Percentiles rank a stretch among this genome's conserved stretches.
phyloP scores from a whole-genome alignment of 2,797 vertebrate genomes.

The Sarcophilus harrisii region DNA sequence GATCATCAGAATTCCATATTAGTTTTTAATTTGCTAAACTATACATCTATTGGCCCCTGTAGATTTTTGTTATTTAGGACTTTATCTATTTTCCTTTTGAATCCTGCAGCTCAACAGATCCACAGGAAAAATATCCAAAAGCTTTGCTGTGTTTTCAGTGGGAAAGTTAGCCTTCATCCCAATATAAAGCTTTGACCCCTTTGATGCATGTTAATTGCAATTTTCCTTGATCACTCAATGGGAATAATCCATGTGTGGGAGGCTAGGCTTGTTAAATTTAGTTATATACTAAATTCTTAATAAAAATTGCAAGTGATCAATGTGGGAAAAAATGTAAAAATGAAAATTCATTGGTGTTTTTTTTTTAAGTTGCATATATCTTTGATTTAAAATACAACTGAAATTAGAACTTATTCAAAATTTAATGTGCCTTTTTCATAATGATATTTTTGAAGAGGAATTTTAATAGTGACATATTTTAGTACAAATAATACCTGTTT shows the following conservation, averaged over 20 bases:
- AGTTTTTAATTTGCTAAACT: conserved; percentile 70
- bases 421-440: neutral
- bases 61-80: conserved; percentile 73
- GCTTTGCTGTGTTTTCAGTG: conserved; percentile 74
- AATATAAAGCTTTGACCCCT: conserved; percentile 86
- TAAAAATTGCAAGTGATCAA: conserved; percentile 78
- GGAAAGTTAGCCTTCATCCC: conserved; percentile 73
- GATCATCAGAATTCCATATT: conserved; percentile 46
- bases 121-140: conserved; percentile 64
- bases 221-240: conserved; percentile 87
- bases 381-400: neutral
- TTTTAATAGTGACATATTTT: neutral
- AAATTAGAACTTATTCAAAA: conserved; percentile 20
- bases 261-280: conserved; percentile 87
- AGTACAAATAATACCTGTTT: neutral
- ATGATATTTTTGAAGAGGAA: neutral
- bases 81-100: conserved; percentile 70
- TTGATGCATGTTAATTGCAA: conserved; percentile 90
- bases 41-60: conserved; percentile 49
- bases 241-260: conserved; percentile 85
- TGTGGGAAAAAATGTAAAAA: conserved; percentile 79
- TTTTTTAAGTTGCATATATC: neutral
- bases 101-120: conserved; percentile 72
- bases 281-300: conserved; percentile 89
- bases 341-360: conserved; percentile 72